Conservation (phyloP, 1,140 invertebrate genomes). For the Bradysia coprophila region DNA sequence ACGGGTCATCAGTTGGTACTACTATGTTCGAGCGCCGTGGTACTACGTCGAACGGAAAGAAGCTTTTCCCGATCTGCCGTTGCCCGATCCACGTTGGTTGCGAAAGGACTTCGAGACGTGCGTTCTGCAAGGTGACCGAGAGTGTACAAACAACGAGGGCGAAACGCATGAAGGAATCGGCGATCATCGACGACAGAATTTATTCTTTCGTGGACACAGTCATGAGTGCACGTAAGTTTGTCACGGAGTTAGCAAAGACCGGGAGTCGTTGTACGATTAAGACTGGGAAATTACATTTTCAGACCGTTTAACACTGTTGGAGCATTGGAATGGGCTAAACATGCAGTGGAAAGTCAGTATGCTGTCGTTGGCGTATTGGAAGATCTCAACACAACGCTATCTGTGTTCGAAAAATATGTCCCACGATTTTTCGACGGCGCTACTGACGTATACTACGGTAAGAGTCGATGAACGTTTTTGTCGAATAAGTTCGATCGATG, state of each 20-base stretch:
- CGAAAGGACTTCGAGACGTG: constrained; percentile 85
- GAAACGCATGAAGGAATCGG: constrained; percentile 71
- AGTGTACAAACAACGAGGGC: constrained; percentile 65
- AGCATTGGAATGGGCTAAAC: constrained; percentile 63
- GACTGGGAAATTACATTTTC: too few species aligned
- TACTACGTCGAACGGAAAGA: constrained; percentile 76
- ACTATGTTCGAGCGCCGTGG: constrained; percentile 69
- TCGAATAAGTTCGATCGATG: too few species aligned
- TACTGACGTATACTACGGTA: constrained; percentile 59
- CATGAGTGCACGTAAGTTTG: constrained; percentile 73
- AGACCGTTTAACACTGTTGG: constrained; percentile 73
- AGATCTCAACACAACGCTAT: constrained; percentile 66
- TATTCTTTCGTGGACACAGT: constrained; percentile 81
- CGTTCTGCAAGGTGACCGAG: constrained; percentile 61
- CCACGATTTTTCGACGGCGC: constrained; percentile 69
- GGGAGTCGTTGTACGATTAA: too few species aligned
- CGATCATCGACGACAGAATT: constrained; percentile 60
- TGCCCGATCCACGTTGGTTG: constrained; percentile 71
- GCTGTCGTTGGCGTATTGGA: constrained; percentile 75
- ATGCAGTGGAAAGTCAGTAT: constrained; percentile 68
- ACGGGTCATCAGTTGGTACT: constrained; percentile 81
- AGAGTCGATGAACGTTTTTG: too few species aligned
- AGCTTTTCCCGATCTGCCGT: constrained; percentile 67
- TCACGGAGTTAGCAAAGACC: too few species aligned
- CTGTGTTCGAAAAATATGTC: constrained; percentile 67